Base-by-base conservation (phyloP, 2,113 vertebrate genomes). In the Telmatochromis brachygnathus region DNA sequence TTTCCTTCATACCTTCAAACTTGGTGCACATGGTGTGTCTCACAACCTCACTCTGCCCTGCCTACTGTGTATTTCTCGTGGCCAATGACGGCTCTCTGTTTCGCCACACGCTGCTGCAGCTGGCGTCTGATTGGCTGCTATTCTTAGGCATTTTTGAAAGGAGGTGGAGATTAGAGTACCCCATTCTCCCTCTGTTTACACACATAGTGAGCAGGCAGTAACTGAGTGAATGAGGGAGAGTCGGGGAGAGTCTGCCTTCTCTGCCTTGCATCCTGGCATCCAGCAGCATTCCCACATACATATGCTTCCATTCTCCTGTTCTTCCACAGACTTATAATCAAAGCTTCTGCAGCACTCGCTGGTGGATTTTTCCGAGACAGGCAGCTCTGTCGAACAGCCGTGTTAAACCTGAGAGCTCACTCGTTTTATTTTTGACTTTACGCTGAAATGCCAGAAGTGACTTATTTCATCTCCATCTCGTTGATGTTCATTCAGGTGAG, bases 381-480 rank as follows among this genome's bases (percentile, higher is more conserved):
- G 73, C 89, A 65, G 86, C 60, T 86, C 88, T 77, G 77, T 85
- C 4, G 7, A 84, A 26, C 47, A 56, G 81, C 39, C 88, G 62
- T 45, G 56, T 51, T 79, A 17, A 33, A 77, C 58, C 39, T 65
- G 35, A 37, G 55, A 79, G 84, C 82, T 58, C 35, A 45, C 83
- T 85, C 45, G 6, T 92, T 91, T 87, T 56, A 45, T 81, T 90
- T 85, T 65, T 84, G 23, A 89, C 75, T 89, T 87, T 91, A 80
- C 28, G 92, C 93, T 94, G 96, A 93, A 88, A 97, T 97, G 96
- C 96, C 95, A 92, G 94, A 97, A 90, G 93, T 94, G 88, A 94
- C 15, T 86, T 86, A 79, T 92, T 85, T 91, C 90, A 82, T 92
- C 82, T 87, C 93, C 6, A n/a, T 92, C 42, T 94, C 91, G 53